Conservation (phyloP, 2,888 invertebrate genomes). For the Mactromeris polynyma region DNA sequence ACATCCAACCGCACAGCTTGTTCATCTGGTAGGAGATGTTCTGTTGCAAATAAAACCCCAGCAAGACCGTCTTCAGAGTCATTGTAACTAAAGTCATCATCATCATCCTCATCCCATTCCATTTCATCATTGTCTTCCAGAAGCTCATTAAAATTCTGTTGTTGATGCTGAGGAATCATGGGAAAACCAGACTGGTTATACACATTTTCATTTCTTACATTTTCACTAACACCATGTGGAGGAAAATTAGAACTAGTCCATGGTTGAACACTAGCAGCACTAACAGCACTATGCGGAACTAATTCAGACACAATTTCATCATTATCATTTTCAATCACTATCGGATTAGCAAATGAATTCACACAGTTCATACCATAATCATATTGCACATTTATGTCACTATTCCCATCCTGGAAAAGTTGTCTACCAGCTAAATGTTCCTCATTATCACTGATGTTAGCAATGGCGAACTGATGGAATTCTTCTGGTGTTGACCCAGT, state of each 20-base stretch:
- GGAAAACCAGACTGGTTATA: conserved; percentile 35
- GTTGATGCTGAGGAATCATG: conserved; percentile 14
- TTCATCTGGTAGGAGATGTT: conserved; percentile 59
- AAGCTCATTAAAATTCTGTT: conserved; percentile 25
- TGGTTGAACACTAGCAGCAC: background rate
- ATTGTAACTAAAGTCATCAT: conserved; percentile 40
- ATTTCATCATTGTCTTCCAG: conserved; percentile 52
- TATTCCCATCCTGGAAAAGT: conserved; percentile 42
- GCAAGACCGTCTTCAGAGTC: conserved; percentile 58
- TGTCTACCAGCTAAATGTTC: conserved; percentile 35
- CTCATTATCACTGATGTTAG: conserved; percentile 21
- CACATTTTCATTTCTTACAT: background rate
- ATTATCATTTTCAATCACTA: background rate
- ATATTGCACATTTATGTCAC: background rate
- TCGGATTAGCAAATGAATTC: background rate
- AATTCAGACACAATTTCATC: background rate
- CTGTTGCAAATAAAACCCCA: conserved; percentile 64
- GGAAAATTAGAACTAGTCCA: conserved; percentile 13
- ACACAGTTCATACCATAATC: background rate
- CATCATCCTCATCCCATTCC: conserved; percentile 47
- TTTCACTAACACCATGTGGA: background rate
- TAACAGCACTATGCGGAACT: background rate
- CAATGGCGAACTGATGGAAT: conserved; percentile 28
- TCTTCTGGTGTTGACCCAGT: conserved; percentile 33
- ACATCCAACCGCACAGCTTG: conserved; percentile 64